Evolutionary conservation across 2,113 vertebrate genomes (phyloP).

Genomic region (Desmodus rotundus): DNA sequence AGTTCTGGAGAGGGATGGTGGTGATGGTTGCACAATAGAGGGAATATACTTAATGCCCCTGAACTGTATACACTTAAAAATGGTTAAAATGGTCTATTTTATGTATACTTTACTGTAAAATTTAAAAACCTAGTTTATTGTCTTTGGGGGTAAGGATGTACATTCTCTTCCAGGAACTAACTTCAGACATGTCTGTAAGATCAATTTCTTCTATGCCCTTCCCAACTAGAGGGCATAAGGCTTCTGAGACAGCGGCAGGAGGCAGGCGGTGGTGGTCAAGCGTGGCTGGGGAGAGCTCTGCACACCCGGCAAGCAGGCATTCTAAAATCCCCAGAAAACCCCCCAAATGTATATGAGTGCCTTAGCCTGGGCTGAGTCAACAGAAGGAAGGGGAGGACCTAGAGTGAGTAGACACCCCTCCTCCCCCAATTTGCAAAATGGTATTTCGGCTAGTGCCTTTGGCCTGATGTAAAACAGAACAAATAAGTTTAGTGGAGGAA

Average conservation of each 20-base stretch:
- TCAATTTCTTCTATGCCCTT: neutral
- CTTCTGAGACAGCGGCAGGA: neutral
- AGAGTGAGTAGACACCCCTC: neutral
- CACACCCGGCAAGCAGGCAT: neutral
- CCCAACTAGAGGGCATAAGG: neutral
- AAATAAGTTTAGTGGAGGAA: neutral
- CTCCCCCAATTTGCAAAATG: neutral
- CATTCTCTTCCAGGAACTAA: neutral
- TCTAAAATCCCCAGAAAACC: conserved; percentile 45
- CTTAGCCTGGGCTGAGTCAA: neutral
- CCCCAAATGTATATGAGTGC: rapidly evolving
- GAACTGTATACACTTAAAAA: neutral
- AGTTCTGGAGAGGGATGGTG: neutral
- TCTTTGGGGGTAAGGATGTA: neutral
- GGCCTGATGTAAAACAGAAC: neutral
- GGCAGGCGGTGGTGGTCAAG: neutral
- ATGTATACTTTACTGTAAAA: neutral
- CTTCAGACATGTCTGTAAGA: neutral
- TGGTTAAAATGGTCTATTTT: neutral
- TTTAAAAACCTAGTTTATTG: neutral
- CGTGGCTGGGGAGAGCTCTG: rapidly evolving
- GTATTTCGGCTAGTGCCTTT: neutral
- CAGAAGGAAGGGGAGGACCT: neutral
- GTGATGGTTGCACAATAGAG: too few species aligned
- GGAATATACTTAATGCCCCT: neutral